Base-by-base conservation (phyloP, 2,113 vertebrate genomes). In the Petrocephalus zakoni region DNA sequence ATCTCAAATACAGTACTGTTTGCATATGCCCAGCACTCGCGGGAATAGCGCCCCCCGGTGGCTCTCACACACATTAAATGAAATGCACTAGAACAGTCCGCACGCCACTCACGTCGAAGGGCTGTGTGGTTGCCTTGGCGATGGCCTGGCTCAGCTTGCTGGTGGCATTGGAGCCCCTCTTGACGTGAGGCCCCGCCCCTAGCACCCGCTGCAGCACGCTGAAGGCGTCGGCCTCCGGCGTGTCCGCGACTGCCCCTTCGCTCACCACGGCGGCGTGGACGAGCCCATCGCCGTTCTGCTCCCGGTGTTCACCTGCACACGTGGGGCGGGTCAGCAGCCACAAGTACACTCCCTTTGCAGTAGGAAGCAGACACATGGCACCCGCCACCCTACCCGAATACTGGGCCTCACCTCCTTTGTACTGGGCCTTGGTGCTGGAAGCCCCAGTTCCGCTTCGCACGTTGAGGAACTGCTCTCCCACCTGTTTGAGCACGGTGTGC, bases 401-500 rank as follows among this genome's bases (percentile, higher is more conserved):
- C 10, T n/a, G 7, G 15, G 34, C 34, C 94, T 94, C 90, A 99
- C 98, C 97, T 93, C 98, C 98, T 81, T 94, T 96, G 89, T 98
- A 99, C 55, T 94, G 93, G 88, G 97, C 93, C 91, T 96, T 96
- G 25, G 94, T 93, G 0, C 96, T 94, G 4, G 95, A 88, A 89
- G 94, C 89, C 49, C 98, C 98, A 4, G 94, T 87, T 47, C 98
- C 98, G 5, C 97, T 96, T 72, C 98, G 95, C 92, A 99, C 97
- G 91, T 99, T 99, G 1, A 99, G 95, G 90, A 99, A 99, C 17
- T 98, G 97, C 91, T 99, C 97, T 37, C 97, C 98, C 52, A 99
- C 93, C 90, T 97, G 97, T 92, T 96, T 99, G 78, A 99, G 94
- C 55, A 97, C 93, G 72, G 93, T 53, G 61, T 99, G 98, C 89